Evolutionary conservation across 92 coral and sea anemone species (phyloP), one percentile per base, ranked within the genome.

Genomic region (Actinernus sp.): DNA sequence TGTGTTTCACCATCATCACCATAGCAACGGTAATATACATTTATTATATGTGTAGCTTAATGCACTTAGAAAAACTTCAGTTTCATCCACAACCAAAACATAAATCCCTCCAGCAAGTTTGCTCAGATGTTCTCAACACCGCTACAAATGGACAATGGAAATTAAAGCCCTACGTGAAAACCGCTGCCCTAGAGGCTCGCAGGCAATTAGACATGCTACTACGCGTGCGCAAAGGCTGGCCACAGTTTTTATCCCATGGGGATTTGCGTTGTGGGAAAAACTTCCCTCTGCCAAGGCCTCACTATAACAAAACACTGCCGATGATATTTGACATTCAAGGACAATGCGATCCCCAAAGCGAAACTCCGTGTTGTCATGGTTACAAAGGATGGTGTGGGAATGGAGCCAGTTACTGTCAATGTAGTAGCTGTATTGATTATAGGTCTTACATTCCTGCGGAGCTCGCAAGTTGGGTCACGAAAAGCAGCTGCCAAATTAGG

Each of bases 161-260:
- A 29, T 64, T 51, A 33, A 65, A 74, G 31, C 65, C 51, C 38
- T 54, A 66, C 28, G 84, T 82, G 37, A 82, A 82, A 29, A 31
- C 56, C n/a, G 78, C 54, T 7, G 92, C 46, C 2, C 40, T 80
- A 49, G 69, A 31, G 21, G 65, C 55, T 59, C 92, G 92, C 13
- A 61, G 43, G 26, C 78, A 64, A 43, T 48, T 71, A n/a, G 97
- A 90, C 61, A 73, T 44, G 67, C 36, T 75, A 27, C 40, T 86
- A 55, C 86, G 97, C 23, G 36, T 32, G 62, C 88, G 92, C 25
- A 90, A 90, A 58, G 97, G 97, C 7, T 90, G 97, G 97, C 97
- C 97, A 0, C 54, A 81, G 63, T 64, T 49, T 19, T 74, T 90
- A 5, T 69, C 49, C 45, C 97, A 90, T 44, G 97, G 97, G 4